Evolutionary conservation across 2,888 invertebrate species (phyloP), one percentile per base, ranked within the genome.

Genomic region (Dastarcus helophoroides): DNA sequence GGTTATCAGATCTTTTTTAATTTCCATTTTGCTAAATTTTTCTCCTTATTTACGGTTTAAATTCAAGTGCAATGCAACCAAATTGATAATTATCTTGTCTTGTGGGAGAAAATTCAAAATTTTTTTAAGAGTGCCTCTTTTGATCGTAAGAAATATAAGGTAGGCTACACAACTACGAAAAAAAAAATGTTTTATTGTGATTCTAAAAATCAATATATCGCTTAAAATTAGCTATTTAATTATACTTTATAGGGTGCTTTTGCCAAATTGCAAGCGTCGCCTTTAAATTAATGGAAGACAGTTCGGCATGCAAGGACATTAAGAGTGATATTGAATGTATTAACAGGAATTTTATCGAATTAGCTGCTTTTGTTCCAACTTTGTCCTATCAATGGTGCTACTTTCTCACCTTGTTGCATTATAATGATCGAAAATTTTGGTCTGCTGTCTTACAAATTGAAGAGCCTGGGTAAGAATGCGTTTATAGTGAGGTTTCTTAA

Each of bases 381-480:
- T 58, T 86, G 25, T 74, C 77, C 3, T 69, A 79, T 30, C 78
- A 83, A 43, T 88, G 85, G 85, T 77, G 78, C 30, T 80, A 83
- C 57, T 60, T 86, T 22, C 64, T 86, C 43, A 77, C 78, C 4
- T 65, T 83, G 24, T 53, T 86, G 29, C 78, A 80, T 48, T 79
- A 77, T 56, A 71, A 76, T 13, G 71, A 78, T 10, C 69, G 74
- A 51, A 62, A 62, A 6, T 80, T 79, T 55, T 86, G 85, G 84
- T 45, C 51, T 1, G 33, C 33, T 24, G 38, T 54, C 32, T 40
- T 56, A 14, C 48, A 49, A 37, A 39, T 39, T n/a, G 14, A 23
- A 16, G 23, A 24, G n/a, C 19, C 19, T 7, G 6, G 6, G 19
- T 7, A 17, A n/a, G 6, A 17, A 17, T 6, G 11, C 9, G 11